Percentiles rank a stretch among this genome's conserved stretches.
These are phyloP conservation scores for Cephus runcator DNA, from an alignment of 2,888 invertebrate genomes.

Conservation along the genomic window DNA sequence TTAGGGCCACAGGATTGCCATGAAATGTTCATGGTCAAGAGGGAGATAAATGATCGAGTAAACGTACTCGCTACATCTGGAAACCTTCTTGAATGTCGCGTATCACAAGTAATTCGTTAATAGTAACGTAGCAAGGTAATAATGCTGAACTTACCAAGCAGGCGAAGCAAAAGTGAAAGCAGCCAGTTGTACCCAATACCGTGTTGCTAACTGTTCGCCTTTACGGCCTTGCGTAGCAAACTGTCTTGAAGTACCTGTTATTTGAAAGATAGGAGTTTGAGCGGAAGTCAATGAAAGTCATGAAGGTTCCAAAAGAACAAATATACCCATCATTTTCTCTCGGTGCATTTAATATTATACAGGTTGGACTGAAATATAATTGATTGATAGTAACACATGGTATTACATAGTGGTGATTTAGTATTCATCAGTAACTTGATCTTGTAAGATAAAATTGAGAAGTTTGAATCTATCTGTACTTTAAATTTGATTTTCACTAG, in stretches of 20 bases:
- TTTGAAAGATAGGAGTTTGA: slow-evolving; percentile 13
- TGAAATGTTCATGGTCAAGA: neutral
- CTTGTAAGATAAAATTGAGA: neutral
- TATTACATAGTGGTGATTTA: neutral
- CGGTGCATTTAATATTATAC: neutral
- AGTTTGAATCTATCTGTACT: neutral
- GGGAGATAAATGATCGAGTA: neutral
- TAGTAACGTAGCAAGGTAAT: neutral
- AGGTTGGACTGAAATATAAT: neutral
- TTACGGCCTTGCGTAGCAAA: slow-evolving; percentile 30
- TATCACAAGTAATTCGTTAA: neutral
- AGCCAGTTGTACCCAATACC: slow-evolving; percentile 16
- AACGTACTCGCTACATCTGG: neutral
- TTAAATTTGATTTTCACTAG: neutral
- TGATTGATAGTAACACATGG: neutral
- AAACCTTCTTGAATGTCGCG: neutral
- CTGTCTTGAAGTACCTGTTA: neutral
- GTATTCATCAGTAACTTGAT: neutral
- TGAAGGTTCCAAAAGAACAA: neutral
- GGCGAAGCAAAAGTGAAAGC: slow-evolving; percentile 44
- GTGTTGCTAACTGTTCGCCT: slow-evolving; percentile 12
- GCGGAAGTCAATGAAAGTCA: slow-evolving; percentile 37
- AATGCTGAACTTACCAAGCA: neutral
- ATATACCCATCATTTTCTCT: neutral
- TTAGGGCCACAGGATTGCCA: neutral